Percentiles rank a stretch among this genome's conserved stretches.
Conservation (phyloP, 2,113 vertebrate genomes). For the Conger conger region DNA sequence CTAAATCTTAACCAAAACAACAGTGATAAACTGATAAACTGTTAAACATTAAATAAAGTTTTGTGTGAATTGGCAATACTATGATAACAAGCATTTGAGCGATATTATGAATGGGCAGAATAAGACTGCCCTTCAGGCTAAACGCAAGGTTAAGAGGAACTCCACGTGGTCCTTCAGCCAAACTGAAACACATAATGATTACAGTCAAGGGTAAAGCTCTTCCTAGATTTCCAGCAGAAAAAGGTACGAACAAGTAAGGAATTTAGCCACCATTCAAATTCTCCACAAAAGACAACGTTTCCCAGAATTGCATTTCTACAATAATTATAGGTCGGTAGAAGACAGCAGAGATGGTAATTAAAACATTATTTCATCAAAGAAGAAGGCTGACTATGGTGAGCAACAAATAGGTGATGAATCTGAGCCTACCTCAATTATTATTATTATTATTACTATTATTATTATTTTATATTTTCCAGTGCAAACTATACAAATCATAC, state of each 20-base stretch:
- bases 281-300: not conserved
- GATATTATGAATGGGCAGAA: not conserved
- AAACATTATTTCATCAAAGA: too few relatives aligned
- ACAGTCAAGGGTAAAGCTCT: not conserved
- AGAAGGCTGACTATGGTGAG: too few relatives aligned
- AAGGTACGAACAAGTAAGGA: not conserved
- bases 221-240: slow-evolving; percentile 4
- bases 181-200: not conserved
- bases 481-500: not conserved
- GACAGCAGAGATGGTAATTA: too few relatives aligned
- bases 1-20: slow-evolving; percentile 17
- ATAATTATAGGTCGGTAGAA: not conserved
- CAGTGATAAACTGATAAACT: not conserved
- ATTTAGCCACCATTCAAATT: not conserved
- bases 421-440: too few relatives aligned
- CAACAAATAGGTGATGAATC: too few relatives aligned
- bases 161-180: not conserved
- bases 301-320: too few relatives aligned
- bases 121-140: not conserved
- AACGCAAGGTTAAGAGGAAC: not conserved
- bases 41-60: not conserved
- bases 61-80: not conserved
- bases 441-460: too few relatives aligned
- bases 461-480: too few relatives aligned
- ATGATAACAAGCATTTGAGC: not conserved